phyloP scores from a whole-genome alignment of 2,888 invertebrate species.

The Sinodicranocentrus sp. region DNA sequence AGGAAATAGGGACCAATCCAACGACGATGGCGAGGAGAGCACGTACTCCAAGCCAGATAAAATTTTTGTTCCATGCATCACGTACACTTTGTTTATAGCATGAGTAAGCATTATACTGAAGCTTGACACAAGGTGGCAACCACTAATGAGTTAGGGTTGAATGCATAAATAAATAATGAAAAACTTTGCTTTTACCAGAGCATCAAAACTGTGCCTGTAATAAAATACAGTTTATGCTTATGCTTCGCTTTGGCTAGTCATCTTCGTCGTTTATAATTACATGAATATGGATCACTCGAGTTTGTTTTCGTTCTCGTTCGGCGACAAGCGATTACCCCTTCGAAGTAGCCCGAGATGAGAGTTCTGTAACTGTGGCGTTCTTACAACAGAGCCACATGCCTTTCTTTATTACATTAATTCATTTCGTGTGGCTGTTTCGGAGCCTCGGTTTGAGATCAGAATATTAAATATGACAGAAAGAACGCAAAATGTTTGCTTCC shows the following conservation, averaged over 20 bases:
- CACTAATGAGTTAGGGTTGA: constrained; percentile 7
- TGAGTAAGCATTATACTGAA: neutral
- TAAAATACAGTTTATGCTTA: neutral
- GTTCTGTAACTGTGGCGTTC: no score
- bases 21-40: no score
- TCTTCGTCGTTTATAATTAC: constrained; percentile 22
- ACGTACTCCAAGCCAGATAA: no score
- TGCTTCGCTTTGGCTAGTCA: neutral
- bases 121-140: constrained; percentile 29
- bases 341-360: constrained; percentile 31
- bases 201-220: neutral
- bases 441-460: no score
- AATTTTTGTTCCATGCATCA: no score
- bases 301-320: constrained; percentile 10
- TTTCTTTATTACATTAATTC: neutral
- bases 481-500: no score
- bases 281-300: constrained; percentile 19
- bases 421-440: neutral
- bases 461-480: no score
- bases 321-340: neutral
- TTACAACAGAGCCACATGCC: constrained; percentile 2
- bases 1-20: no score
- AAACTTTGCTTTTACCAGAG: neutral
- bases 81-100: no score
- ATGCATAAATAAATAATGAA: constrained; percentile 17